phyloP scores from a whole-genome alignment of 2,113 vertebrate genomes.

The Empidonax traillii region DNA sequence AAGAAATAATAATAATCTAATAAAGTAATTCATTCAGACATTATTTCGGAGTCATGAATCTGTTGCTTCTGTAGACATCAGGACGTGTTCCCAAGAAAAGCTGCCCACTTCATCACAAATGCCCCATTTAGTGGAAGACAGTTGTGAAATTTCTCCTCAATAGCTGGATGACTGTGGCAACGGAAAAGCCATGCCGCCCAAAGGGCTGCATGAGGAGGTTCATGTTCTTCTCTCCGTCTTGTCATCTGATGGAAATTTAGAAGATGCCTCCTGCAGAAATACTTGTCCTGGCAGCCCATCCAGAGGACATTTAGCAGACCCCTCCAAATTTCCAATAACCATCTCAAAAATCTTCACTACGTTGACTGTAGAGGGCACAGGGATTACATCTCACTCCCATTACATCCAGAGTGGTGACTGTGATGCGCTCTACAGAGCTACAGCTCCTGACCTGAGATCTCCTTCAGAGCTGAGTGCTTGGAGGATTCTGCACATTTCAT shows the following conservation, averaged over 20 bases:
- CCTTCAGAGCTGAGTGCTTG: background rate
- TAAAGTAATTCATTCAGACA: background rate
- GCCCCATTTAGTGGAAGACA: background rate
- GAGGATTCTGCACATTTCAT: background rate
- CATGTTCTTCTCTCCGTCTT: accelerated
- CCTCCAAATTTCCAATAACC: background rate
- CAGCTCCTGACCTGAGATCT: background rate
- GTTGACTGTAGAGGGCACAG: background rate
- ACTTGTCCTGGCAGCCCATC: background rate
- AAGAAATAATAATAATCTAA: background rate
- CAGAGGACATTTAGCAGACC: background rate
- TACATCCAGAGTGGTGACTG: background rate
- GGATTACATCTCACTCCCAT: background rate
- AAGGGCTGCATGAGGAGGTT: background rate
- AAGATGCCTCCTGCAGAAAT: background rate
- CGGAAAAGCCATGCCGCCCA: background rate
- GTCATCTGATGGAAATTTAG: background rate
- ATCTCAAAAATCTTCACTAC: background rate
- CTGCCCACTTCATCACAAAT: background rate
- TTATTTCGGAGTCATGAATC: background rate
- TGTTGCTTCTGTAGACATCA: background rate
- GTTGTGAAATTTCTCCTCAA: background rate
- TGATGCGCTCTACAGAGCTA: background rate
- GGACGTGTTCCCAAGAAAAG: background rate
- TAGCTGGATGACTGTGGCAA: accelerated